These are phyloP conservation scores for Hycleus cichorii DNA, from an alignment of 1,140 invertebrate species.

Conservation along the genomic window DNA sequence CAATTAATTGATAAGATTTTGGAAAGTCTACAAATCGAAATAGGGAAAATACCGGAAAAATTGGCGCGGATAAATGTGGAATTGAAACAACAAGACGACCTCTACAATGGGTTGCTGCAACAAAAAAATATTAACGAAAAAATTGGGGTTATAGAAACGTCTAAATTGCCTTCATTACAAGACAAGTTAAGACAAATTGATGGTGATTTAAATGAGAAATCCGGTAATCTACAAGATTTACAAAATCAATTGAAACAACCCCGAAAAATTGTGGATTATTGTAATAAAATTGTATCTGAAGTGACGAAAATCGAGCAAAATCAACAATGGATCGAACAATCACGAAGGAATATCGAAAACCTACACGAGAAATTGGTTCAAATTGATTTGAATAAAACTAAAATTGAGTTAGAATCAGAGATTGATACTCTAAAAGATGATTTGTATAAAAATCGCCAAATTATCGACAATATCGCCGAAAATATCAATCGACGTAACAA, in stretches of 20 bases:
- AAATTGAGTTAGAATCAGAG: slow-evolving; percentile 43
- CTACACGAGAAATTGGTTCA: slow-evolving; percentile 41
- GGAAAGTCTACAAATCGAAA: slow-evolving; percentile 44
- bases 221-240: slow-evolving; percentile 18
- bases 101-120: slow-evolving; percentile 31
- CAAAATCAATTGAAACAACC: slow-evolving; percentile 22
- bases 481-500: slow-evolving; percentile 26
- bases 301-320: slow-evolving; percentile 33
- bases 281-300: slow-evolving; percentile 27
- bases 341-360: slow-evolving; percentile 23
- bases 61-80: slow-evolving; percentile 36
- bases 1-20: slow-evolving; percentile 21
- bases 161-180: slow-evolving; percentile 20
- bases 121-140: slow-evolving; percentile 31
- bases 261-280: slow-evolving; percentile 23
- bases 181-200: slow-evolving; percentile 14
- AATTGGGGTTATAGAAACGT: slow-evolving; percentile 18
- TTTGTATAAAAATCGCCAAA: slow-evolving; percentile 20
- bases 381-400: slow-evolving; percentile 41
- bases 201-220: slow-evolving; percentile 19
- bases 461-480: slow-evolving; percentile 19
- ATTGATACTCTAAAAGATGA: slow-evolving; percentile 42
- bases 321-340: slow-evolving; percentile 24
- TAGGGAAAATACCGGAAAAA: slow-evolving; percentile 43
- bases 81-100: slow-evolving; percentile 30